Conservation (phyloP, 2,113 vertebrate species). For the Nothoprocta pentlandii region DNA sequence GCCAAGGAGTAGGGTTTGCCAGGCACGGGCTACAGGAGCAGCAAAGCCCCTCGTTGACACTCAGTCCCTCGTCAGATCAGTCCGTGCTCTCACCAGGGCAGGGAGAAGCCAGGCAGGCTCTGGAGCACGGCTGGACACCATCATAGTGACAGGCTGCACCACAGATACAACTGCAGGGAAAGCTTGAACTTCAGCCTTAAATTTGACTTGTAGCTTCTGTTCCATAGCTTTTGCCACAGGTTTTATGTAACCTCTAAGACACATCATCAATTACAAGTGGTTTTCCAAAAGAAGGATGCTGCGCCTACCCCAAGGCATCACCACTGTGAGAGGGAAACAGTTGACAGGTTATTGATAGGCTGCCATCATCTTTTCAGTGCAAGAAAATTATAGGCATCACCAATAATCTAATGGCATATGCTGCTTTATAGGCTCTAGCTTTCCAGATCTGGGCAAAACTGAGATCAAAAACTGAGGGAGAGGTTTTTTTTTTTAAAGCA, state of each 20-base stretch:
- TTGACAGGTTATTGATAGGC: accelerated
- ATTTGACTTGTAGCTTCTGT: background rate
- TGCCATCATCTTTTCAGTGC: background rate
- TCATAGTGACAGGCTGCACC: background rate
- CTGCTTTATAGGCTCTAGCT: background rate
- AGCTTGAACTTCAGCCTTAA: background rate
- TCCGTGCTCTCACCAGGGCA: background rate
- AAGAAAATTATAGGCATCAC: background rate
- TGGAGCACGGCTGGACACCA: background rate
- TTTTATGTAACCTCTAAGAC: background rate
- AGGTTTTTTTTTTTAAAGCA: background rate
- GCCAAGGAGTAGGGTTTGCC: background rate
- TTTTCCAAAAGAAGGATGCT: background rate
- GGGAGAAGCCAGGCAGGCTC: background rate
- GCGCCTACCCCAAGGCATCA: background rate
- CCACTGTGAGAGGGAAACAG: background rate
- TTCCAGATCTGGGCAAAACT: background rate
- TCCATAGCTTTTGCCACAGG: background rate
- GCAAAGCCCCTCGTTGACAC: no score
- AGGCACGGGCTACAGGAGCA: no score
- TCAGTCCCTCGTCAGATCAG: no score
- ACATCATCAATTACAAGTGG: background rate
- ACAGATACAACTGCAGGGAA: no score
- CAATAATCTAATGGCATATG: background rate
- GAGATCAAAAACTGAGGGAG: background rate